Percentiles rank a stretch among this genome's conserved stretches.
These are phyloP conservation scores for Leucoma salicis DNA, from an alignment of 2,888 invertebrate genomes.

Conservation along the genomic window DNA sequence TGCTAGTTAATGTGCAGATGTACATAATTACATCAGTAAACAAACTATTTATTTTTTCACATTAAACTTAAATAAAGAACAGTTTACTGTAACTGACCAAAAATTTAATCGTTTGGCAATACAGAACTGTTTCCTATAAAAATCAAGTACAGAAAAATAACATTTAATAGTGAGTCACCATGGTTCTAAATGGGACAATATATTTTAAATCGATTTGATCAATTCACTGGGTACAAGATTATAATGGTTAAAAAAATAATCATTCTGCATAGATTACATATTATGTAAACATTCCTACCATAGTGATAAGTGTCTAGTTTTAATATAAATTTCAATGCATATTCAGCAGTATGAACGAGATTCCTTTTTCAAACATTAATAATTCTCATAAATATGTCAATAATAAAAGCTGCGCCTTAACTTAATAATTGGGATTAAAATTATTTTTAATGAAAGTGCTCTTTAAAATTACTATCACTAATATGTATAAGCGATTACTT, in stretches of 20 bases:
- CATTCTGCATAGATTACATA: constrained; percentile 30
- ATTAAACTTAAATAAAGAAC: constrained; percentile 9
- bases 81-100: constrained; percentile 12
- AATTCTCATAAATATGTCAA: constrained; percentile 48
- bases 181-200: constrained; percentile 3
- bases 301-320: constrained; percentile 54
- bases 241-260: constrained; percentile 27
- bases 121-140: too few relatives aligned
- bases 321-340: constrained; percentile 47
- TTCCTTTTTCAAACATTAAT: constrained; percentile 52
- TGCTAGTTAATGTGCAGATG: constrained; percentile 58
- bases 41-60: constrained; percentile 8
- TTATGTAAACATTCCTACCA: constrained; percentile 47
- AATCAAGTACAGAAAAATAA: constrained; percentile 18
- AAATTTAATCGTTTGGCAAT: too few relatives aligned
- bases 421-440: constrained; percentile 62
- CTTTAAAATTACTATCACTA: constrained; percentile 60
- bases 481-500: constrained; percentile 66
- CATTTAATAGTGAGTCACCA: constrained; percentile 21
- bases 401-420: constrained; percentile 64
- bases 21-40: constrained; percentile 38
- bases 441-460: constrained; percentile 57
- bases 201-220: not conserved
- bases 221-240: constrained; percentile 18
- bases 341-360: constrained; percentile 58